Evolutionary conservation across 30 jellyfish, hydroid and myxozoan genomes (phyloP).

Genomic region (Kudoa iwatai): DNA sequence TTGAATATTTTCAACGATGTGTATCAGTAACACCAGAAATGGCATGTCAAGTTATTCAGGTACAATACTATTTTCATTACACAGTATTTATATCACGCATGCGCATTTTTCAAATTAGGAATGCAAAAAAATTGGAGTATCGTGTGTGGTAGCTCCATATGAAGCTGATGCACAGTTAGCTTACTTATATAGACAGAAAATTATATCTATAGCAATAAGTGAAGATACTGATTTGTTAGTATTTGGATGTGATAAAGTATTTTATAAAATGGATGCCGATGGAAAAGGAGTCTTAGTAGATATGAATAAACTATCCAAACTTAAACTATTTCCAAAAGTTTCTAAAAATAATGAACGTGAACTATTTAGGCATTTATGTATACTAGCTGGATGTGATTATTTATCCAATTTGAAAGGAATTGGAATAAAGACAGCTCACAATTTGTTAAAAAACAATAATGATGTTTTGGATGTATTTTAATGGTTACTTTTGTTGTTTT

Average conservation of each 20-base stretch:
- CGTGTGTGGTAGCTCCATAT: conserved; percentile 67
- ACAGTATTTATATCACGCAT: background rate
- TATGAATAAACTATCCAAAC: conserved; percentile 23
- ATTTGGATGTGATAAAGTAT: conserved; percentile 49
- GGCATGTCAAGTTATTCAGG: conserved; percentile 77
- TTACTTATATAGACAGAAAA: conserved; percentile 26
- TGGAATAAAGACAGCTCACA: conserved; percentile 43
- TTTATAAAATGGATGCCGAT: conserved; percentile 19
- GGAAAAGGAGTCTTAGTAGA: conserved; percentile 60
- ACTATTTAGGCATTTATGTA: conserved; percentile 81
- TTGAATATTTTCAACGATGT: conserved; percentile 46
- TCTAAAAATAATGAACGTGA: no score
- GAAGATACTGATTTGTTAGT: conserved; percentile 65
- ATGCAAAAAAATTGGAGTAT: conserved; percentile 18
- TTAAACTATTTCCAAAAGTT: no score
- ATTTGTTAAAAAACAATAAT: conserved; percentile 8
- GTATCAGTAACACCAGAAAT: conserved; percentile 53
- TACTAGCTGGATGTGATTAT: conserved; percentile 89
- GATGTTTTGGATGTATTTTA: conserved; percentile 29
- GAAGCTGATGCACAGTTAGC: conserved; percentile 98
- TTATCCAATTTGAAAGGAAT: conserved; percentile 61
- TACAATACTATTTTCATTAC: background rate
- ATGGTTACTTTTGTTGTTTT: no score
- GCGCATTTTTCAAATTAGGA: conserved; percentile 9
- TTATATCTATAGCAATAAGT: conserved; percentile 27